These are phyloP conservation scores for Polydrusus tereticollis DNA, from an alignment of 2,888 invertebrate genomes.

Conservation along the genomic window DNA sequence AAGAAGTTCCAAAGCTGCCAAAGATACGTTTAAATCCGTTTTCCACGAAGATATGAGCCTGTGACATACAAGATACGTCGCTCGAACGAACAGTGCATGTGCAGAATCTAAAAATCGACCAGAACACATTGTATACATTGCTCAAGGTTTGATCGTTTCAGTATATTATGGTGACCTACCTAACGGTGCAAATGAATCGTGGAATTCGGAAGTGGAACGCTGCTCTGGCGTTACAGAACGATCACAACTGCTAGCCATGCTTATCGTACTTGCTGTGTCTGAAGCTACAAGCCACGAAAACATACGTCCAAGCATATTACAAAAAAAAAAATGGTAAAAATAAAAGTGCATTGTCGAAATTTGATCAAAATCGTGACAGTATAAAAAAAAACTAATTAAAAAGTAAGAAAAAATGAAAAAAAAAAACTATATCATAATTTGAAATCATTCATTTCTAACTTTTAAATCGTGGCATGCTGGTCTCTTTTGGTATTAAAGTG, in stretches of 20 bases:
- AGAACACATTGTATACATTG: not conserved
- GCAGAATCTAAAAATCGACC: slow-evolving; percentile 77
- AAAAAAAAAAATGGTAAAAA: slow-evolving; percentile 47
- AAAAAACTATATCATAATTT: no score
- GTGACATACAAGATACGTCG: slow-evolving; percentile 95
- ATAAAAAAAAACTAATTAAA: not conserved
- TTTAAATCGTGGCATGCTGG: no score
- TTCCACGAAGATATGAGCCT: slow-evolving; percentile 97
- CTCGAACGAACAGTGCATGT: slow-evolving; percentile 90
- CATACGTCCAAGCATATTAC: slow-evolving; percentile 45
- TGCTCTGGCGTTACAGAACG: slow-evolving; percentile 61
- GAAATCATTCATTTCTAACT: no score
- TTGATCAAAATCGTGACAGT: no score
- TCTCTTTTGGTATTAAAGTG: no score
- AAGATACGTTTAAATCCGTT: slow-evolving; percentile 91
- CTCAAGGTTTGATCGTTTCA: no score
- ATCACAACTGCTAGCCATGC: slow-evolving; percentile 66
- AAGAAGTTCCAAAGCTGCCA: slow-evolving; percentile 93
- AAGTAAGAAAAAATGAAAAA: not conserved
- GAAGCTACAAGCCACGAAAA: slow-evolving; percentile 63
- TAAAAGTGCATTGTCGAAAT: not conserved
- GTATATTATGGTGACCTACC: slow-evolving; percentile 62
- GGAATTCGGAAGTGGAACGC: slow-evolving; percentile 54
- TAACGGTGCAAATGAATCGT: slow-evolving; percentile 65
- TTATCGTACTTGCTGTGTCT: slow-evolving; percentile 67